Base-by-base conservation (phyloP, 92 coral and sea anemone species). In the Ricordea florida region DNA sequence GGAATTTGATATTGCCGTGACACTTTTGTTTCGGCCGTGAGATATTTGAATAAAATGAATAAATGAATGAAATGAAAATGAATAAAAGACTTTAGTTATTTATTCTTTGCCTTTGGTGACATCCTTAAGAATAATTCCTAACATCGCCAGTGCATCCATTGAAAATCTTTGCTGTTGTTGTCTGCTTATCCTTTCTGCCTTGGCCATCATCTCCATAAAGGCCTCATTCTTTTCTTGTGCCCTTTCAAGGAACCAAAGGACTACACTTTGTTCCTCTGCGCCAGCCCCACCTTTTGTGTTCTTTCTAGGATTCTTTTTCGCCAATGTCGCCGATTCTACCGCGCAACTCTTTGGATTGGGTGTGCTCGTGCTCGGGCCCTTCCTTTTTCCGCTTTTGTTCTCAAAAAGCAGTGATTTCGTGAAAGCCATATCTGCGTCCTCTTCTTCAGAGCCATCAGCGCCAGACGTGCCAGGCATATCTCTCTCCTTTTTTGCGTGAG, bases 201-300 rank as follows among this genome's bases (percentile, higher is more conserved):
- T 61, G 18, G 72, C 81, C 81, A 74, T 74, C 67, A 26, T 1
- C 81, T 74, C 72, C 72, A 62, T 45, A 43, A 74, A 59, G 10
- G 50, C 69, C 50, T 73, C 49, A 15, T 73, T 59, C 66, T 35
- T 45, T 2, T 61, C 63, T 40, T 72, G 57, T 11, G 79, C 25
- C 30, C 64, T 42, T 57, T 72, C 18, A 17, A 57, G 52, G 59
- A 72, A 74, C 11, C 38, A 47, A 66, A 52, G 71, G 2, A 65
- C 57, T 35, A 57, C n/a, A n/a, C n/a, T 51, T 34, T 42, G 57
- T 6, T 76, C 57, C 34, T 76, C 74, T 31, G 50, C 72, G 8
- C 72, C 72, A 13, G 40, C 11, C n/a, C 14, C 52, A 27, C 55
- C 66, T 69, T 64, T 64, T 22, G 75, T 45, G 74, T 76, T 76